A percentile compares a stretch with the other conserved stretches of the same genome.
Evolutionary conservation across 1,140 invertebrate genomes (phyloP).

Genomic region (Leptinotarsa texana): DNA sequence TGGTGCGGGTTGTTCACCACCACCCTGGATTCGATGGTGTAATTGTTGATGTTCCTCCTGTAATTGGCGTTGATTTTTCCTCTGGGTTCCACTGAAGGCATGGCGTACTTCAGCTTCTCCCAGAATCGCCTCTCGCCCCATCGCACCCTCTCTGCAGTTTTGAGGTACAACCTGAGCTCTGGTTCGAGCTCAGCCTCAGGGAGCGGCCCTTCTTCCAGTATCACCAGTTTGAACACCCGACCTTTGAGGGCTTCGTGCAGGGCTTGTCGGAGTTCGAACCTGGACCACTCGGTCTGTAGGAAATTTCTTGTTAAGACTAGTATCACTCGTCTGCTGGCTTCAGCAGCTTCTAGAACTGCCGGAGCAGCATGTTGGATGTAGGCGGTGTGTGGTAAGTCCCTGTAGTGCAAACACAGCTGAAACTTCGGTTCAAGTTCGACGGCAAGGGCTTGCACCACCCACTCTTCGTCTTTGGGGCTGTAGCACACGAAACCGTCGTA

Average conservation of each 20-base stretch:
- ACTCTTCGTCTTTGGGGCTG: conserved; percentile 89
- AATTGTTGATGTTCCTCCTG: conserved; percentile 77
- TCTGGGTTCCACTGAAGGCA: conserved; percentile 71
- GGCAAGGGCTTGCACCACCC: conserved; percentile 81
- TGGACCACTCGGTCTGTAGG: conserved; percentile 83
- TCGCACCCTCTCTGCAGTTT: conserved; percentile 78
- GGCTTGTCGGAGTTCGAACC: conserved; percentile 81
- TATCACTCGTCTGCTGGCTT: conserved; percentile 79
- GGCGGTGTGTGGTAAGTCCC: conserved; percentile 73
- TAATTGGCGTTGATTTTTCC: conserved; percentile 69
- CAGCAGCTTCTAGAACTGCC: conserved; percentile 82
- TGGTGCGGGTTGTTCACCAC: conserved; percentile 63
- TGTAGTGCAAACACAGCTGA: conserved; percentile 84
- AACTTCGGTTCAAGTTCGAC: conserved; percentile 84
- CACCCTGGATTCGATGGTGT: conserved; percentile 69
- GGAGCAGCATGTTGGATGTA: conserved; percentile 75
- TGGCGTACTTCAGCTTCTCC: conserved; percentile 86
- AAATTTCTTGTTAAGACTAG: conserved; percentile 82
- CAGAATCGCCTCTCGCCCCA: conserved; percentile 91
- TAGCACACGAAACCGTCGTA: conserved; percentile 94
- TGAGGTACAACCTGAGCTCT: conserved; percentile 84
- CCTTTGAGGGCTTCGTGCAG: conserved; percentile 85
- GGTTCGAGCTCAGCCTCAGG: conserved; percentile 82
- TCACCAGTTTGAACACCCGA: conserved; percentile 79
- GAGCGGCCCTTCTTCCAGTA: conserved; percentile 81